Evolutionary conservation across 2,888 invertebrate genomes (phyloP).

Genomic region (Conistra vaccinii): DNA sequence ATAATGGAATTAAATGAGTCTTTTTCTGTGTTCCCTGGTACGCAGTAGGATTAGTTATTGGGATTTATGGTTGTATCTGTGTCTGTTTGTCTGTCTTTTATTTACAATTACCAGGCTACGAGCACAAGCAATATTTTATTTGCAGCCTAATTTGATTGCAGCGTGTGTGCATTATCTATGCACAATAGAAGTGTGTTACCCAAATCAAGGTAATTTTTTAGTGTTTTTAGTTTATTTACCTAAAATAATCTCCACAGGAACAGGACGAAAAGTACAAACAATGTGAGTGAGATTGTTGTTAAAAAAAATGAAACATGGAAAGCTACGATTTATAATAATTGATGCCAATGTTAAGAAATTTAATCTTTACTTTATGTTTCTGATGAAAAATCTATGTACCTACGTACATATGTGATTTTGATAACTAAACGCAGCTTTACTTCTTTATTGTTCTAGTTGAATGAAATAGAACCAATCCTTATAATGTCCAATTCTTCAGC

Average conservation of each 20-base stretch:
- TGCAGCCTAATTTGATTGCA: not conserved
- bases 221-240: not conserved
- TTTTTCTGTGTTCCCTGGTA: not conserved
- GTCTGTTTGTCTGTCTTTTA: not conserved
- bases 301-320: not conserved
- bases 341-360: not conserved
- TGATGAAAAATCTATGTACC: not conserved
- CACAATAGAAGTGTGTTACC: not conserved
- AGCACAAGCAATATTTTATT: not conserved
- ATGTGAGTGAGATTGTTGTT: not conserved
- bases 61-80: not conserved
- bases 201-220: not conserved
- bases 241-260: not conserved
- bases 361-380: not conserved
- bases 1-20: not conserved
- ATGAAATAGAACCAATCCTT: constrained; percentile 7
- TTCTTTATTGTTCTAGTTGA: not conserved
- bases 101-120: not conserved
- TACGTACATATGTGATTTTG: not conserved
- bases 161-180: not conserved
- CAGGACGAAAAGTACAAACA: not conserved
- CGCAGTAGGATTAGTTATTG: not conserved
- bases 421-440: not conserved
- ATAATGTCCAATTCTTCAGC: constrained; percentile 26
- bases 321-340: not conserved